A percentile compares a stretch with the other conserved stretches of the same genome.
phyloP scores from a whole-genome alignment of 2,797 vertebrate species.

The Rhynchotus rufescens region DNA sequence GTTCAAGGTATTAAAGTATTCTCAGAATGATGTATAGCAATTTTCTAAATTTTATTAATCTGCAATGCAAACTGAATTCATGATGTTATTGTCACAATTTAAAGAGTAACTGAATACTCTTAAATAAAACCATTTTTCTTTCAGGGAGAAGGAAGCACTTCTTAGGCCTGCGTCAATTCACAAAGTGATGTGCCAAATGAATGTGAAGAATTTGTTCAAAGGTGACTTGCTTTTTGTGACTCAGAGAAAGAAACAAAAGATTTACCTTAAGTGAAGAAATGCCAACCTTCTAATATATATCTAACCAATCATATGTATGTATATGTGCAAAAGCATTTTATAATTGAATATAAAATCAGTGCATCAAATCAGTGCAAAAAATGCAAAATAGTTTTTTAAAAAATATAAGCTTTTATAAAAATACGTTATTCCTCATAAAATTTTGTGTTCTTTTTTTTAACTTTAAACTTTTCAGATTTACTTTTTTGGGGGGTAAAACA shows the following conservation, averaged over 20 bases:
- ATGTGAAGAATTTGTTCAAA: background rate
- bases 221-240: background rate
- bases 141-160: background rate
- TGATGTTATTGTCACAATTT: background rate
- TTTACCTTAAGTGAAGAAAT: background rate
- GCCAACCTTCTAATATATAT: too few relatives aligned
- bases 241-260: background rate
- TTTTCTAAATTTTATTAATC: slow-evolving; percentile 1
- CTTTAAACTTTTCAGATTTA: background rate
- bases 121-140: background rate
- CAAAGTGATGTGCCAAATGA: background rate
- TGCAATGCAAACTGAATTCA: background rate
- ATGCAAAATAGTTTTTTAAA: too few relatives aligned
- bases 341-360: background rate
- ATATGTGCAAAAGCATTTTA: background rate
- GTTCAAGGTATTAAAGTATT: background rate
- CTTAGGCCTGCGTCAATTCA: background rate
- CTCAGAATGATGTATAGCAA: background rate
- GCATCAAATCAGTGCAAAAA: too few relatives aligned
- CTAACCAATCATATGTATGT: background rate
- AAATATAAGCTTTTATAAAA: background rate
- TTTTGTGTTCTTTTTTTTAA: background rate
- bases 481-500: background rate
- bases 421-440: rapidly evolving
- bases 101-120: background rate